These are phyloP conservation scores for Agrochola lychnidis DNA, from an alignment of 2,888 invertebrate genomes.

Conservation along the genomic window DNA sequence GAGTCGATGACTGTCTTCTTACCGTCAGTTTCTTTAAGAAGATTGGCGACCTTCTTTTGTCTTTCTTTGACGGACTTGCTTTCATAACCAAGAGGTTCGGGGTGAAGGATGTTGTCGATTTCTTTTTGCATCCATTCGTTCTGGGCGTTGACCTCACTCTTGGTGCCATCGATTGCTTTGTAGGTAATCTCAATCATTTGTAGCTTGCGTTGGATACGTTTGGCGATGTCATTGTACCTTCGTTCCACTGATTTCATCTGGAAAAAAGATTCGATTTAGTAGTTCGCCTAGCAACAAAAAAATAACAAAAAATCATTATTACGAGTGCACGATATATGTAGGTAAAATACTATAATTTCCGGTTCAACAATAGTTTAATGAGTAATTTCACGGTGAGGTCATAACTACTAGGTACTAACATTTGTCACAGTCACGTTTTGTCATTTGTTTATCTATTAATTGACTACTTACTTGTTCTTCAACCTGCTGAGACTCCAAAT, in stretches of 20 bases:
- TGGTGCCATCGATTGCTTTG: conserved; percentile 95
- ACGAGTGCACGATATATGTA: conserved; percentile 1
- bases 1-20: conserved; percentile 96
- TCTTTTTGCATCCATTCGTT: conserved; percentile 95
- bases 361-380: conserved; percentile 25
- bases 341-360: conserved; percentile 37
- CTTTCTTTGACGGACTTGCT: conserved; percentile 94
- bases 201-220: conserved; percentile 95
- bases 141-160: conserved; percentile 94
- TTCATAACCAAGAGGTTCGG: conserved; percentile 94
- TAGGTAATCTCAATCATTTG: conserved; percentile 96
- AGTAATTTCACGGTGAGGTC: conserved; percentile 43
- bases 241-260: conserved; percentile 95
- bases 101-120: conserved; percentile 92
- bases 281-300: neutral
- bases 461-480: conserved; percentile 93
- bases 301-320: neutral
- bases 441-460: conserved; percentile 37
- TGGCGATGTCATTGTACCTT: conserved; percentile 95
- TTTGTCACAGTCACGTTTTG: conserved; percentile 35
- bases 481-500: conserved; percentile 96
- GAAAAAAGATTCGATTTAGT: conserved; percentile 50
- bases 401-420: conserved; percentile 6
- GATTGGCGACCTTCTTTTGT: conserved; percentile 93
- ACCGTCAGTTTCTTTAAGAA: conserved; percentile 96